A percentile compares a stretch with the other conserved stretches of the same genome.
Evolutionary conservation across 2,113 vertebrate species (phyloP).

Genomic region (Cyanoderma ruficeps): DNA sequence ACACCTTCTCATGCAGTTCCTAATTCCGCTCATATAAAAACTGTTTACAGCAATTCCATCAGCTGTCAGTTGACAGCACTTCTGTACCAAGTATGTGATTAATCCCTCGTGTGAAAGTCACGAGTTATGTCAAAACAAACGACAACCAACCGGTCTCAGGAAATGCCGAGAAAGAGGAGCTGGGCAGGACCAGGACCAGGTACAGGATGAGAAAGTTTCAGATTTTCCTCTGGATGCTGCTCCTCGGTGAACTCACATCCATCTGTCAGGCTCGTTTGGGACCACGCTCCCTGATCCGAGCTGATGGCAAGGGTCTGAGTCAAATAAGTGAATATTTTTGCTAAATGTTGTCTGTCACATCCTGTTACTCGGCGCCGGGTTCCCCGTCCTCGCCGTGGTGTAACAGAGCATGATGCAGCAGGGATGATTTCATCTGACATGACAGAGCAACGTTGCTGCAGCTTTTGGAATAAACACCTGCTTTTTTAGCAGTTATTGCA

Average conservation of each 20-base stretch:
- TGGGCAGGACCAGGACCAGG: not conserved
- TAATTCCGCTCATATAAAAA: not conserved
- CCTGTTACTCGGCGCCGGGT: not conserved
- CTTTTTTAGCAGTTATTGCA: not conserved
- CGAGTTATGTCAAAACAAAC: slow-evolving; percentile 1
- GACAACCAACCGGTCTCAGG: not conserved
- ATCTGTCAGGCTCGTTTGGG: slow-evolving; percentile 14
- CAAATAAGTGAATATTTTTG: slow-evolving; percentile 40
- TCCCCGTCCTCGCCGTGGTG: not conserved
- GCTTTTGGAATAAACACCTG: slow-evolving; percentile 1
- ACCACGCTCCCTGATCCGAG: slow-evolving; percentile 6
- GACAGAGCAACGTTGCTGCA: not conserved
- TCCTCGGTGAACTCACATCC: not conserved
- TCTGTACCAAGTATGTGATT: not conserved
- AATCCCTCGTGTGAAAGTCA: not conserved
- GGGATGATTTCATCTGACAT: not conserved
- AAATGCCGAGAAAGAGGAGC: not conserved
- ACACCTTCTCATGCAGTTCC: not conserved
- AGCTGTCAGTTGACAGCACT: not conserved
- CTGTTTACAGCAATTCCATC: not conserved
- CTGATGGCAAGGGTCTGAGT: slow-evolving; percentile 34
- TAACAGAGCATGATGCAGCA: not conserved
- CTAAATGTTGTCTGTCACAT: slow-evolving; percentile 67
- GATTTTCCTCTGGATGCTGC: not conserved
- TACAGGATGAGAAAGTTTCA: not conserved